phyloP scores from a whole-genome alignment of 2,888 invertebrate genomes.

The Lypha dubia region DNA sequence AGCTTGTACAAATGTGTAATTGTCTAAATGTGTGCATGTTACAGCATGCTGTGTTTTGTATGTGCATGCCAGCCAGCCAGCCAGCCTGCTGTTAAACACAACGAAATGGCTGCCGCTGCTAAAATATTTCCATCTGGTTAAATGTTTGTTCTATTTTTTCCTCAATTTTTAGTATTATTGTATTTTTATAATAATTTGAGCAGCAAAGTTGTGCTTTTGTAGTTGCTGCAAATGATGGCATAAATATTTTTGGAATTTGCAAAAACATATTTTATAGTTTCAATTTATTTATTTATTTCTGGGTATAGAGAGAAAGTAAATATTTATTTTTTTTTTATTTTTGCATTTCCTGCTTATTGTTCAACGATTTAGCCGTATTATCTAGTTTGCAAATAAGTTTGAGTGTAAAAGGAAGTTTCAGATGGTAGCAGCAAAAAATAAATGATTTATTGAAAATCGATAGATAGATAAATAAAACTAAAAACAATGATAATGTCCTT shows the following conservation, averaged over 20 bases:
- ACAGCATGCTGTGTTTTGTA: conserved; percentile 57
- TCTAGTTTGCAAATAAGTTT: conserved; percentile 7
- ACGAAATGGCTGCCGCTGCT: conserved; percentile 30
- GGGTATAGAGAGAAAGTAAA: not conserved
- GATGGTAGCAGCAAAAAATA: not conserved
- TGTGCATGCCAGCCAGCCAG: conserved; percentile 32
- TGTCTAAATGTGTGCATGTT: conserved; percentile 37
- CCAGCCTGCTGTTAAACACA: conserved; percentile 49
- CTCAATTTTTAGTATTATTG: not conserved
- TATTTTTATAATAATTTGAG: conserved; percentile 19
- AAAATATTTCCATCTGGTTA: conserved; percentile 41
- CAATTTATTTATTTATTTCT: conserved; percentile 11
- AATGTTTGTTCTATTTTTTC: conserved; percentile 14
- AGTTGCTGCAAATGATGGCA: conserved; percentile 49
- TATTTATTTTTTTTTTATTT: conserved; percentile 24
- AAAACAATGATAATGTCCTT: conserved; percentile 37
- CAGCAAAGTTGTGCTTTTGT: conserved; percentile 15
- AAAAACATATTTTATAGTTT: conserved; percentile 26
- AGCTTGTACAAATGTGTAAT: conserved; percentile 36
- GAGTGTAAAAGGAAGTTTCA: conserved; percentile 43
- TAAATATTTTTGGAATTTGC: conserved; percentile 37
- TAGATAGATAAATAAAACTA: conserved; percentile 39
- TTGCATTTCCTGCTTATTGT: conserved; percentile 45
- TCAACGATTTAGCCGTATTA: conserved; percentile 39
- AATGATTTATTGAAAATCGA: conserved; percentile 61